phyloP scores from a whole-genome alignment of 1,140 invertebrate species.

The Adoxophyes honmai region DNA sequence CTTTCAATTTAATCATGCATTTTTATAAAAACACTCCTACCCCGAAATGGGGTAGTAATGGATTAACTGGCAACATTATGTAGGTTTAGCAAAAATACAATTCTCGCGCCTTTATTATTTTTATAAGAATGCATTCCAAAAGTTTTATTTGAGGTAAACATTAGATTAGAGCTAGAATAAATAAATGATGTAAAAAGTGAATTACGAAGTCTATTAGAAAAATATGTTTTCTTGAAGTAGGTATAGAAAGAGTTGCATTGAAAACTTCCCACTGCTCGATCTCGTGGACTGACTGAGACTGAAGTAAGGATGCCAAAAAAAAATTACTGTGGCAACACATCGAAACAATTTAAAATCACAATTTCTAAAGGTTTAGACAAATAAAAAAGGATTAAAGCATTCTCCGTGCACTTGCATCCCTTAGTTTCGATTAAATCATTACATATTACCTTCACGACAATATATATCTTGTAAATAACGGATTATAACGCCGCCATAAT shows the following conservation, averaged over 20 bases:
- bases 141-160: constrained; percentile 21
- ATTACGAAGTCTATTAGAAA: constrained; percentile 50
- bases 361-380: constrained; percentile 25
- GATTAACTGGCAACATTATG: constrained; percentile 29
- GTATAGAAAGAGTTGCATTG: constrained; percentile 53
- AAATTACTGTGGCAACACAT: constrained; percentile 17
- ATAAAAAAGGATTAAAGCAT: constrained; percentile 22
- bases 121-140: constrained; percentile 35
- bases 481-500: constrained; percentile 31
- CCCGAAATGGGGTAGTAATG: constrained; percentile 20
- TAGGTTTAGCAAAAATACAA: constrained; percentile 29
- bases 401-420: constrained; percentile 1
- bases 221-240: constrained; percentile 56
- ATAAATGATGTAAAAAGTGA: constrained; percentile 28
- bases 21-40: constrained; percentile 39
- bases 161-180: constrained; percentile 21
- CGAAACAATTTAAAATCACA: constrained; percentile 22
- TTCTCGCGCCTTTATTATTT: constrained; percentile 27
- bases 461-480: constrained; percentile 26
- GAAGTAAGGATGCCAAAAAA: constrained; percentile 13
- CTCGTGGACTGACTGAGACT: constrained; percentile 26
- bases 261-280: constrained; percentile 29
- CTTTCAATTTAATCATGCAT: constrained; percentile 33
- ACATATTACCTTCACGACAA: constrained; percentile 11
- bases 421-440: constrained; percentile 11